These are phyloP conservation scores for Mycalesis mineus DNA, from an alignment of 2,888 invertebrate species.

Conservation along the genomic window DNA sequence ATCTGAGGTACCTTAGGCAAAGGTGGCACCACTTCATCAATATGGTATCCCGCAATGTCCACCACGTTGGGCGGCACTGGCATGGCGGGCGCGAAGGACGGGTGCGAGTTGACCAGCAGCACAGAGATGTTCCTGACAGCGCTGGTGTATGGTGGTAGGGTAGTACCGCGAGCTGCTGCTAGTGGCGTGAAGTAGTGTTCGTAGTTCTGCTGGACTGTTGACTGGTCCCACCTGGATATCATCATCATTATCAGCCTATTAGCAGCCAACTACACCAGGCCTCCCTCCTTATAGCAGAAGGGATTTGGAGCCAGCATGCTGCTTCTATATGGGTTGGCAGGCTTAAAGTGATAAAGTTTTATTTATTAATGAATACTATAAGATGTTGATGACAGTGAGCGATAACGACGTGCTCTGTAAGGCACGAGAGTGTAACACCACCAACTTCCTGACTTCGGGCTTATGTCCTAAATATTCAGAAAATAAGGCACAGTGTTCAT, in stretches of 20 bases:
- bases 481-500: too few relatives aligned
- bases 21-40: slow-evolving; percentile 40
- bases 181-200: slow-evolving; percentile 37
- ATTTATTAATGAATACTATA: too few relatives aligned
- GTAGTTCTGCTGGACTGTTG: slow-evolving; percentile 29
- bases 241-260: neutral
- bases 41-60: slow-evolving; percentile 54
- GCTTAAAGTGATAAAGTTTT: too few relatives aligned
- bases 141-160: slow-evolving; percentile 37
- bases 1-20: slow-evolving; percentile 59
- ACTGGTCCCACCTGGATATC: slow-evolving; percentile 2
- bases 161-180: slow-evolving; percentile 41
- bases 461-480: too few relatives aligned
- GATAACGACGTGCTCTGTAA: too few relatives aligned
- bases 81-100: slow-evolving; percentile 39
- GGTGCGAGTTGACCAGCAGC: slow-evolving; percentile 49
- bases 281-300: too few relatives aligned
- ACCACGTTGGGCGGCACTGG: slow-evolving; percentile 50
- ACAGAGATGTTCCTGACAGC: slow-evolving; percentile 45
- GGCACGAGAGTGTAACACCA: too few relatives aligned
- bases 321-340: too few relatives aligned
- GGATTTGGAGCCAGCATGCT: too few relatives aligned
- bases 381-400: too few relatives aligned
- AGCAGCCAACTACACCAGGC: too few relatives aligned
- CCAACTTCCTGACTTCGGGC: too few relatives aligned